Evolutionary conservation across 2,888 invertebrate genomes (phyloP).

Genomic region (Pyrrhia umbra): DNA sequence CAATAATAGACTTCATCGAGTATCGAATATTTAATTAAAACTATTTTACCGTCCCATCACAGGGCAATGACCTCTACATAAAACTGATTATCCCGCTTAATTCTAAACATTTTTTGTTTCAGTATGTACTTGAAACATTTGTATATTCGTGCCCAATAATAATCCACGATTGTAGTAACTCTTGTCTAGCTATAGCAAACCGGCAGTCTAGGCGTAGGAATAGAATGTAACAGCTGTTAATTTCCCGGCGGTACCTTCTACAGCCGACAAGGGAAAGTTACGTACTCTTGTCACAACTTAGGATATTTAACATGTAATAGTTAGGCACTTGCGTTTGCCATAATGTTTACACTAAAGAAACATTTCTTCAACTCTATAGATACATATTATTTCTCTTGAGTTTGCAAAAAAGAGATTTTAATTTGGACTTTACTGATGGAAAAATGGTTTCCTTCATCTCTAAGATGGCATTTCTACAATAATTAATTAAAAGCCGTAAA

Average conservation of each 20-base stretch:
- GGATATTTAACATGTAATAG: slow-evolving; percentile 35
- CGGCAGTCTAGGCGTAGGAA: not conserved
- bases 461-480: no score
- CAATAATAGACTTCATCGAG: no score
- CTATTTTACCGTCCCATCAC: no score
- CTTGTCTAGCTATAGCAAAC: not conserved
- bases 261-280: slow-evolving; percentile 39
- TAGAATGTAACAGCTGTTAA: slow-evolving; percentile 30
- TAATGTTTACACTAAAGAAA: slow-evolving; percentile 19
- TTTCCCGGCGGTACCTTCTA: slow-evolving; percentile 15
- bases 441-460: not conserved
- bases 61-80: no score
- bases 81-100: not conserved
- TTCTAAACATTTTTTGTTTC: not conserved
- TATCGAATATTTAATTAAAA: no score
- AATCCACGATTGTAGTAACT: not conserved
- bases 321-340: slow-evolving; percentile 37
- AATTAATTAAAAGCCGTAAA: not conserved
- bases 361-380: not conserved
- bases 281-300: slow-evolving; percentile 38
- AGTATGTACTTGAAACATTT: not conserved
- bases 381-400: slow-evolving; percentile 3
- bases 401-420: not conserved
- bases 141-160: not conserved
- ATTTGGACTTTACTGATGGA: not conserved